Evolutionary conservation across 1,140 invertebrate species (phyloP).

Genomic region (Drosophila grimshawi): DNA sequence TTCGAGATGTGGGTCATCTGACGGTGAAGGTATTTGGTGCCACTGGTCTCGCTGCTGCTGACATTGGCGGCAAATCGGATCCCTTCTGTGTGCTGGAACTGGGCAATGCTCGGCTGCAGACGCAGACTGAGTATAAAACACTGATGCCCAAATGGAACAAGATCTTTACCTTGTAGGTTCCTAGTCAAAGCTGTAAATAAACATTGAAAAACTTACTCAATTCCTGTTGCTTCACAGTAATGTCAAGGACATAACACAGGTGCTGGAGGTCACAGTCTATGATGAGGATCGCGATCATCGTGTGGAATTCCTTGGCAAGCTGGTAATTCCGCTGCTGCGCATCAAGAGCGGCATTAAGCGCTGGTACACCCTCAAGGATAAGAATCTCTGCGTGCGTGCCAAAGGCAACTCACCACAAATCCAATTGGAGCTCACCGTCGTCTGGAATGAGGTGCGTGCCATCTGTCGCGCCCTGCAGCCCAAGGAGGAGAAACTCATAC

Average conservation of each 20-base stretch:
- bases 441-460: slow-evolving; percentile 95
- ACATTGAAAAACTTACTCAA: slow-evolving; percentile 58
- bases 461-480: slow-evolving; percentile 97
- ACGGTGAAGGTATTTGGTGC: slow-evolving; percentile 96
- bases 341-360: slow-evolving; percentile 96
- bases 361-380: slow-evolving; percentile 99
- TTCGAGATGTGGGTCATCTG: slow-evolving; percentile 94
- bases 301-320: slow-evolving; percentile 98
- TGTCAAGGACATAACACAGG: slow-evolving; percentile 98
- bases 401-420: slow-evolving; percentile 97
- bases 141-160: slow-evolving; percentile 98
- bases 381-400: slow-evolving; percentile 93
- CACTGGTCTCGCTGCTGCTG: slow-evolving; percentile 94
- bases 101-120: slow-evolving; percentile 97
- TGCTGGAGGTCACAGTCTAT: slow-evolving; percentile 98
- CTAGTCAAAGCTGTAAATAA: fast-evolving
- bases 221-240: slow-evolving; percentile 87
- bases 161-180: slow-evolving; percentile 97
- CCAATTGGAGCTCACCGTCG: slow-evolving; percentile 93
- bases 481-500: slow-evolving; percentile 97
- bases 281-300: slow-evolving; percentile 99
- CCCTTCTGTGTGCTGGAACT: slow-evolving; percentile 99
- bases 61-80: slow-evolving; percentile 97
- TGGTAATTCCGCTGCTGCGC: slow-evolving; percentile 94
- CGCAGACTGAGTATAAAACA: slow-evolving; percentile 99